These are phyloP conservation scores for Haplotaxodon microlepis DNA, from an alignment of 2,113 vertebrate species.

Conservation along the genomic window DNA sequence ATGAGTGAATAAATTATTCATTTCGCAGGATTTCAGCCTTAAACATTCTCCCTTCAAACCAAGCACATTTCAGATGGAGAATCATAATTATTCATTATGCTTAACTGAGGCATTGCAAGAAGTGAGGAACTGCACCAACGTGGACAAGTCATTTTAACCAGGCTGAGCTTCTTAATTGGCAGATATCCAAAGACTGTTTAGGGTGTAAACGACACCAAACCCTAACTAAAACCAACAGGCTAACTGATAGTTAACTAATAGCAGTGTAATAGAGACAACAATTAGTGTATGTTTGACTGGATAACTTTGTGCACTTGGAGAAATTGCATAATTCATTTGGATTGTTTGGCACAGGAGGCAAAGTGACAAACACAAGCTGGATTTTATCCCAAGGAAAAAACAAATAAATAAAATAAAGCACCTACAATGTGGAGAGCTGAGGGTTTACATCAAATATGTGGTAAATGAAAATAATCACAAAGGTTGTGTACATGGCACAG, in stretches of 20 bases:
- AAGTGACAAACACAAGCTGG: neutral
- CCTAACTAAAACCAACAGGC: neutral
- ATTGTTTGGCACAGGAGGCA: neutral
- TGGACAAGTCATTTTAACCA: neutral
- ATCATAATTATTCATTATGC: neutral
- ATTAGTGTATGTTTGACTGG: neutral
- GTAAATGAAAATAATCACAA: neutral
- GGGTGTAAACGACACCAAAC: neutral
- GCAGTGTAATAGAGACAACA: neutral
- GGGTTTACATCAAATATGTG: neutral
- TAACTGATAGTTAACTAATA: neutral
- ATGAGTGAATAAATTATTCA: neutral
- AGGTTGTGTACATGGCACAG: neutral
- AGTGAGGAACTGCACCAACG: neutral
- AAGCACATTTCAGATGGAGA: neutral
- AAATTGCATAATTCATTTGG: neutral
- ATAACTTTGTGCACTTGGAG: neutral
- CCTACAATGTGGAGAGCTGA: neutral
- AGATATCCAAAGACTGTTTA: neutral
- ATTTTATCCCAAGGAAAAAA: neutral
- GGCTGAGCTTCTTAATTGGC: neutral
- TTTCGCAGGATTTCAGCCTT: neutral
- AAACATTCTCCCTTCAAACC: neutral
- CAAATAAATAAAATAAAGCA: neutral
- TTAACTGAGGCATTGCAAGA: neutral